Conservation (phyloP, 23 tunicate species). For the Oikopleura albicans region DNA sequence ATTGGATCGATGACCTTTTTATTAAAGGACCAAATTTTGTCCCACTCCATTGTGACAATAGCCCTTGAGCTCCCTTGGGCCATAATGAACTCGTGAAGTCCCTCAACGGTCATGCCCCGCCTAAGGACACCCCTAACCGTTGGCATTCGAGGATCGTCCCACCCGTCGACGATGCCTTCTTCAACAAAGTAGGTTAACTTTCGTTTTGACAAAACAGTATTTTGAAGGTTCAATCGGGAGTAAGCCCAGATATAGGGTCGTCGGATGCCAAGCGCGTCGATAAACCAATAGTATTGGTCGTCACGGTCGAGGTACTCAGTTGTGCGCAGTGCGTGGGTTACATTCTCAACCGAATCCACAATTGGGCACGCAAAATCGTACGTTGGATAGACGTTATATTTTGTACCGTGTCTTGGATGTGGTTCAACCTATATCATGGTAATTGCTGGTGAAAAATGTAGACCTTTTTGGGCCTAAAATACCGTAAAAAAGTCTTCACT, state of each 20-base stretch:
- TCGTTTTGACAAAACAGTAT: constrained; percentile 80
- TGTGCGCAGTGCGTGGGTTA: constrained; percentile 80
- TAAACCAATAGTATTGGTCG: constrained; percentile 93
- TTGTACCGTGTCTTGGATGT: constrained; percentile 56
- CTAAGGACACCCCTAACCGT: constrained; percentile 85
- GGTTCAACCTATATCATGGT: too few species aligned
- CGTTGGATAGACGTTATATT: constrained; percentile 77
- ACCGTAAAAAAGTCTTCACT: too few species aligned
- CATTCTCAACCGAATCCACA: constrained; percentile 91
- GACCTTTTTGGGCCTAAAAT: too few species aligned
- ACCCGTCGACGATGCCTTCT: constrained; percentile 73
- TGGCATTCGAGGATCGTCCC: constrained; percentile 98
- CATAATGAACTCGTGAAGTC: constrained; percentile 60
- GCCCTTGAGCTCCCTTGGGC: constrained; percentile 83
- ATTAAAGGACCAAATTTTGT: constrained; percentile 49
- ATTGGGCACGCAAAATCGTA: constrained; percentile 97
- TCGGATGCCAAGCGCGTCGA: constrained; percentile 38
- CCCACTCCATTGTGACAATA: constrained; percentile 98
- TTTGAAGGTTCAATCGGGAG: constrained; percentile 65
- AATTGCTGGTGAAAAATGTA: too few species aligned
- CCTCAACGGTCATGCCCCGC: constrained; percentile 96
- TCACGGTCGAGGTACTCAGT: constrained; percentile 86
- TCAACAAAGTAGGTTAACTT: constrained; percentile 83
- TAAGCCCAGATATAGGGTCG: constrained; percentile 12
- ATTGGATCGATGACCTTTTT: constrained; percentile 82